Percentiles rank a stretch among this genome's conserved stretches.
phyloP scores from a whole-genome alignment of 2,888 invertebrate genomes.

The Branchellion lobata region DNA sequence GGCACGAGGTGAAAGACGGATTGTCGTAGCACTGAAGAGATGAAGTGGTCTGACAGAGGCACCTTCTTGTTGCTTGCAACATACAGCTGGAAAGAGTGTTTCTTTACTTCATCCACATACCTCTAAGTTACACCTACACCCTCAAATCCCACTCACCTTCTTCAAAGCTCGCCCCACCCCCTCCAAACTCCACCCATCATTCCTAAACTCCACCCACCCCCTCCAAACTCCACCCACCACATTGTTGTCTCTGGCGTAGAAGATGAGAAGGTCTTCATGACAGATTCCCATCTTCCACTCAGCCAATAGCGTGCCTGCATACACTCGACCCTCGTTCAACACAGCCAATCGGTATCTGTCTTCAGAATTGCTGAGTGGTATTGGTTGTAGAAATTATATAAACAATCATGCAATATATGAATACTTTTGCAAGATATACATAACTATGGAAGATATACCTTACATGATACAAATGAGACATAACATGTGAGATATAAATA shows the following conservation, averaged over 20 bases:
- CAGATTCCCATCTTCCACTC: constrained; percentile 45
- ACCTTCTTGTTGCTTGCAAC: not conserved
- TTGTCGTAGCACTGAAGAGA: not conserved
- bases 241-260: constrained; percentile 39
- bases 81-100: not conserved
- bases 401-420: no score
- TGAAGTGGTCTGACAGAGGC: not conserved
- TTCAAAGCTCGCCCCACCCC: no score
- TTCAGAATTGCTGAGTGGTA: not conserved
- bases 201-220: no score
- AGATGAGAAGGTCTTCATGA: constrained; percentile 39
- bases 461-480: not conserved
- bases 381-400: no score
- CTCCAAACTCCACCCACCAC: constrained; percentile 13
- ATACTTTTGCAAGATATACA: no score
- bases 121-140: no score
- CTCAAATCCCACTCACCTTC: no score
- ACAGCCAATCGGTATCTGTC: constrained; percentile 20
- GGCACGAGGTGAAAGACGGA: not conserved
- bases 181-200: no score
- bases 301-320: constrained; percentile 22
- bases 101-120: no score
- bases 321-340: constrained; percentile 24
- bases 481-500: not conserved
- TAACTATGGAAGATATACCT: no score